Conservation (phyloP, 1,140 invertebrate species). For the Dinoponera quadriceps region DNA sequence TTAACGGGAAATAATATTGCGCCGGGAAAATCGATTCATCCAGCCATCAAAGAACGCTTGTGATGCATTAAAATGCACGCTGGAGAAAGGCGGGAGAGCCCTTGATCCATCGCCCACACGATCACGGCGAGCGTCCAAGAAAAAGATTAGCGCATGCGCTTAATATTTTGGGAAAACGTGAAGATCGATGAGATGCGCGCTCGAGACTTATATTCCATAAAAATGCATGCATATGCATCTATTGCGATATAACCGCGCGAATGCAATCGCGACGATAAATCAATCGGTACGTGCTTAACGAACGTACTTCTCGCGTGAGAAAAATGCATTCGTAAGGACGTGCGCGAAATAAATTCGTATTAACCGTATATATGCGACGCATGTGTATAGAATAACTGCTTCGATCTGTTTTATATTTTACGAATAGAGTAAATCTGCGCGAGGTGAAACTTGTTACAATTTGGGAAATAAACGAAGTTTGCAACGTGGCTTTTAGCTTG, state of each 20-base stretch:
- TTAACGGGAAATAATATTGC: constrained; percentile 36
- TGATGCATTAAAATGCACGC: constrained; percentile 29
- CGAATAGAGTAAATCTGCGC: too few relatives aligned
- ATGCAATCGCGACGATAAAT: background rate
- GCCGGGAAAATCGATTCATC: constrained; percentile 12
- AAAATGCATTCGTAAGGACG: background rate
- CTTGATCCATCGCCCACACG: background rate
- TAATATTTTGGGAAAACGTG: constrained; percentile 18
- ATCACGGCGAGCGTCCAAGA: background rate
- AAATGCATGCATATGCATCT: constrained; percentile 14
- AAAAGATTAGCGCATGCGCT: constrained; percentile 8
- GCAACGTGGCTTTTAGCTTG: too few relatives aligned
- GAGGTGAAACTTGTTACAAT: too few relatives aligned
- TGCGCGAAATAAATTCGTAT: background rate
- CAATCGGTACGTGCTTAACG: background rate
- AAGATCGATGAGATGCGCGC: constrained; percentile 30
- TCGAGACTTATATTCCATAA: constrained; percentile 1
- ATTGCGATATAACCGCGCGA: background rate
- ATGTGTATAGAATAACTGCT: background rate
- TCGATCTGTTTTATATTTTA: background rate
- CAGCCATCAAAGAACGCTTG: constrained; percentile 1
- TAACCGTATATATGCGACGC: background rate
- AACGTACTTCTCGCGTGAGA: background rate
- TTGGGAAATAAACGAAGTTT: too few relatives aligned
- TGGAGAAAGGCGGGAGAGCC: background rate